Percentiles rank a stretch among this genome's conserved stretches.
Evolutionary conservation across 2,797 vertebrate genomes (phyloP).

Genomic region (Loris lydekkerianus): DNA sequence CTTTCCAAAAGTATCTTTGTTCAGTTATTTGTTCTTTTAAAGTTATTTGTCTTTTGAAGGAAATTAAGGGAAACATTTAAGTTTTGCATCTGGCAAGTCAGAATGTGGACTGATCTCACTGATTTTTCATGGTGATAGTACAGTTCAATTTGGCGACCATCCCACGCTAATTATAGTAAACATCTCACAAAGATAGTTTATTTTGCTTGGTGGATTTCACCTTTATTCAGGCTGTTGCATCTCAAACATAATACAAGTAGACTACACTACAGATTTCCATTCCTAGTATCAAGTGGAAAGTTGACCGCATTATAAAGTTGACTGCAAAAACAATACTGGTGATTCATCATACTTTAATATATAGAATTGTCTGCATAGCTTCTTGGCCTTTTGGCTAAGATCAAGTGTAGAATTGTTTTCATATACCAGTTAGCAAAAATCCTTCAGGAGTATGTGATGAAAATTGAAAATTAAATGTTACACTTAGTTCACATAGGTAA

Average conservation of each 20-base stretch:
- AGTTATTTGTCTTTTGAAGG: conserved; percentile 48
- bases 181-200: conserved; percentile 2
- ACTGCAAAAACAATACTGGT: neutral
- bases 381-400: no score
- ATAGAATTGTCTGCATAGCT: neutral
- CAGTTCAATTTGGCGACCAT: conserved; percentile 60
- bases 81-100: conserved; percentile 38
- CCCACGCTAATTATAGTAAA: conserved; percentile 50
- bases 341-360: neutral
- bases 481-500: conserved; percentile 29
- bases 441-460: neutral
- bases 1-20: conserved; percentile 14
- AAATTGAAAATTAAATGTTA: conserved; percentile 39
- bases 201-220: conserved; percentile 44
- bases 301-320: neutral
- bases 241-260: neutral
- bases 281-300: neutral
- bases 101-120: conserved; percentile 7
- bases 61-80: conserved; percentile 44
- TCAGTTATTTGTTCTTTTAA: conserved; percentile 46
- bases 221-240: conserved; percentile 48
- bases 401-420: neutral
- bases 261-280: neutral
- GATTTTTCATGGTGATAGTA: conserved; percentile 7
- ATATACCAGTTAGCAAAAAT: neutral